A percentile compares a stretch with the other conserved stretches of the same genome.
These are phyloP conservation scores for Tor tambroides DNA, from an alignment of 2,113 vertebrate genomes.

Conservation along the genomic window DNA sequence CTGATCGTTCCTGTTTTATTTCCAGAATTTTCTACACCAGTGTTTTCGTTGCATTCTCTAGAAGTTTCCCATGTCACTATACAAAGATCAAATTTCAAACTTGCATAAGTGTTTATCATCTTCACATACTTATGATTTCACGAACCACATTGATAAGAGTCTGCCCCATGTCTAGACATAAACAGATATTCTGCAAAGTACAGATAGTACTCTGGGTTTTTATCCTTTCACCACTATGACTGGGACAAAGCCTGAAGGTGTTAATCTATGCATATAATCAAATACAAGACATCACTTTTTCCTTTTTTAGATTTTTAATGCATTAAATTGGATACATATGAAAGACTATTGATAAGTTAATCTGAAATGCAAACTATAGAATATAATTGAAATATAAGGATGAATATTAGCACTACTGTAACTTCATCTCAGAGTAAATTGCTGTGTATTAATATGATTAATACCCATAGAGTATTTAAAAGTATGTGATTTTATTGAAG, in stretches of 20 bases:
- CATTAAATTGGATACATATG: too few relatives aligned
- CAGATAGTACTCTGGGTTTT: not conserved
- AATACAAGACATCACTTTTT: not conserved
- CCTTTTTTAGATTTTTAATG: not conserved
- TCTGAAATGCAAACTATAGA: not conserved
- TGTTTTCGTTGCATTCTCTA: not conserved
- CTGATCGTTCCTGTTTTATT: not conserved
- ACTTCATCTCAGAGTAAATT: not conserved
- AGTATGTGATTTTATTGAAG: too few relatives aligned
- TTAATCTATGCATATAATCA: not conserved
- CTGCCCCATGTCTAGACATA: not conserved
- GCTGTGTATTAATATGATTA: constrained; percentile 3
- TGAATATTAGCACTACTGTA: not conserved
- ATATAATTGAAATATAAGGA: not conserved
- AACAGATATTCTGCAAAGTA: constrained; percentile 11
- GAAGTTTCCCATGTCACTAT: not conserved
- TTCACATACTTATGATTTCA: not conserved
- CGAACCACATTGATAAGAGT: not conserved
- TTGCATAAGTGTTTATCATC: not conserved
- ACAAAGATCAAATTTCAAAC: not conserved
- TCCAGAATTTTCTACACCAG: too few relatives aligned
- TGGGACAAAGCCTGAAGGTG: not conserved
- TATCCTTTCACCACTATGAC: not conserved
- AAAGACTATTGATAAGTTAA: not conserved
- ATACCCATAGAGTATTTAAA: not conserved